Conservation (phyloP, 1,140 invertebrate species). For the Holcopasites calliopsidis region DNA sequence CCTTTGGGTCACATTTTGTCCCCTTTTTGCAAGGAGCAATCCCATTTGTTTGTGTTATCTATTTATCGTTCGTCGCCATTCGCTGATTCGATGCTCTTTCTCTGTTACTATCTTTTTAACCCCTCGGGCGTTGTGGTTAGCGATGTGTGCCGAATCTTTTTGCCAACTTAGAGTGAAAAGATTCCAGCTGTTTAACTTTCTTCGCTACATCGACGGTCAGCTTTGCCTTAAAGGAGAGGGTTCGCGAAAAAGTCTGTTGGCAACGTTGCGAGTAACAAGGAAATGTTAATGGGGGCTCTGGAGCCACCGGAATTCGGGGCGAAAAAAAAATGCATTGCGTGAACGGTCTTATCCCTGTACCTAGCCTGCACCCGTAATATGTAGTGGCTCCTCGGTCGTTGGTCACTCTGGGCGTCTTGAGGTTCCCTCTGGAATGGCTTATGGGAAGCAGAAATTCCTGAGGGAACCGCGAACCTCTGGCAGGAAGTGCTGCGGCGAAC, state of each 20-base stretch:
- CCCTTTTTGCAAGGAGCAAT: too few relatives aligned
- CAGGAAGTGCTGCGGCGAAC: constrained; percentile 90
- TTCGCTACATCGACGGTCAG: too few relatives aligned
- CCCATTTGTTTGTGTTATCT: not conserved
- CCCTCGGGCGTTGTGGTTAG: constrained; percentile 15
- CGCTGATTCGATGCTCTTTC: not conserved
- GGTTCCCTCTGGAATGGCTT: constrained; percentile 68
- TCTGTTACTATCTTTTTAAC: constrained; percentile 1
- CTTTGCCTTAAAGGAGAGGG: too few relatives aligned
- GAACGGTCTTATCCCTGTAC: too few relatives aligned
- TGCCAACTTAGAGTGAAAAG: not conserved
- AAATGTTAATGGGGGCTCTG: too few relatives aligned
- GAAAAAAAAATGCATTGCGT: too few relatives aligned
- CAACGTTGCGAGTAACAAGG: too few relatives aligned
- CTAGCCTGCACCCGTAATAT: not conserved
- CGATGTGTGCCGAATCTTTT: not conserved
- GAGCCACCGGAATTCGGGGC: too few relatives aligned
- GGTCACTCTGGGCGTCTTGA: constrained; percentile 82
- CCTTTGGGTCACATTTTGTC: not conserved
- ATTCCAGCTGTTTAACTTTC: too few relatives aligned
- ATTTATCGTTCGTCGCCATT: not conserved
- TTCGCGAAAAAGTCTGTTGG: too few relatives aligned
- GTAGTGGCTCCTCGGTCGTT: constrained; percentile 68
- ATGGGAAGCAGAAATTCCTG: constrained; percentile 73
- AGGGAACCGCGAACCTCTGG: constrained; percentile 87